Conservation (phyloP, 1,140 invertebrate genomes). For the Schlechtendalia chinensis region DNA sequence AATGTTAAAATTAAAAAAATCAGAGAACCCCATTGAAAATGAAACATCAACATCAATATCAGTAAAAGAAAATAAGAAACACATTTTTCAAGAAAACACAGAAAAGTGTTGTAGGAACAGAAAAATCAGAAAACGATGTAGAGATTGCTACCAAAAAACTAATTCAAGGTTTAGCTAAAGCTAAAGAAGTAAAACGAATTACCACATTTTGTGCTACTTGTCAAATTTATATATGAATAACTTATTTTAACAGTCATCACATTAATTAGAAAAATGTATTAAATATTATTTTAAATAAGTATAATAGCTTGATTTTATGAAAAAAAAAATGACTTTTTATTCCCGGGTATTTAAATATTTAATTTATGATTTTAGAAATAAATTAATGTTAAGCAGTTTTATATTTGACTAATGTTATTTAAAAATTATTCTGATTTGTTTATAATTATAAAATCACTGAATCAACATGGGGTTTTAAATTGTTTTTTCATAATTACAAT, state of each 20-base stretch:
- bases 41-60: neutral
- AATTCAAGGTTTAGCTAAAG: neutral
- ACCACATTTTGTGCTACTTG: conserved; percentile 2
- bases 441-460: no score
- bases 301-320: no score
- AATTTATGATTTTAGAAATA: no score
- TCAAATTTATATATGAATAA: neutral
- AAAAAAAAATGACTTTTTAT: no score
- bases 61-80: neutral
- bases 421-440: no score
- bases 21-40: conserved; percentile 18
- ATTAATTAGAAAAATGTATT: neutral
- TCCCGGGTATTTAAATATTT: no score
- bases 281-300: no score
- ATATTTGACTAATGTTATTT: no score
- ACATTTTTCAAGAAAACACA: neutral
- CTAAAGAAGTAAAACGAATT: neutral
- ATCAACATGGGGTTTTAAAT: no score
- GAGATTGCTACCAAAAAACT: neutral
- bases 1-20: conserved; percentile 1
- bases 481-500: no score
- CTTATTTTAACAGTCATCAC: conserved; percentile 1
- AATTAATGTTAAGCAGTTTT: no score
- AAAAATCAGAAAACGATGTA: neutral
- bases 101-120: conserved; percentile 11